These are phyloP conservation scores for Muricea muricata DNA, from an alignment of 92 coral and sea anemone species.

Conservation along the genomic window DNA sequence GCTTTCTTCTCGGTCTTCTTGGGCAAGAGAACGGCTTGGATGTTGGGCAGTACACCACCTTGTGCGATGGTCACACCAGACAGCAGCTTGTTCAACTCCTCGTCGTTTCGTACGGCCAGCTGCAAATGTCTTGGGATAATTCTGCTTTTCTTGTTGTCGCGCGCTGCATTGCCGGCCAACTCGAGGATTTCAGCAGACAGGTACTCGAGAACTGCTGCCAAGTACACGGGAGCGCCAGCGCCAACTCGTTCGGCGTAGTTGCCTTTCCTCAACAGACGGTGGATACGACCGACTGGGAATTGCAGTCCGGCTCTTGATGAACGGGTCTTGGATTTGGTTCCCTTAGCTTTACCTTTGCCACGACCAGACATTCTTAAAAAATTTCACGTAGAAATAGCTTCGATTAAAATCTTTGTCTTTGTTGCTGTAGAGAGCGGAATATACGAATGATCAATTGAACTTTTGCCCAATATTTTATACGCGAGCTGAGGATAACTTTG, in stretches of 20 bases:
- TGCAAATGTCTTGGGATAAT: constrained; percentile 65
- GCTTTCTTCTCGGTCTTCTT: constrained; percentile 85
- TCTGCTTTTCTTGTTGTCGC: constrained; percentile 66
- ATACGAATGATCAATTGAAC: not conserved
- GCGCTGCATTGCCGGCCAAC: constrained; percentile 71
- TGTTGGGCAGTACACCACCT: constrained; percentile 74
- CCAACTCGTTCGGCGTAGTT: constrained; percentile 34
- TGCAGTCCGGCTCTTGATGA: constrained; percentile 38
- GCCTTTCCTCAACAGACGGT: constrained; percentile 30
- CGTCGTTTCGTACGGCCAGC: constrained; percentile 70
- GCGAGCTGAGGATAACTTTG: not conserved
- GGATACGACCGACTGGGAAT: constrained; percentile 18
- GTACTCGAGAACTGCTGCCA: constrained; percentile 43
- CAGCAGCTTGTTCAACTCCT: constrained; percentile 65
- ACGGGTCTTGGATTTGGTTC: constrained; percentile 36
- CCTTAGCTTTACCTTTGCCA: constrained; percentile 46
- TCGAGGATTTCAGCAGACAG: constrained; percentile 62
- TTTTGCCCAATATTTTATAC: not conserved
- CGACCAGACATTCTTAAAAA: constrained; percentile 27
- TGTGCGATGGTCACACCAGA: constrained; percentile 64
- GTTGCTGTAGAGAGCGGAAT: not conserved
- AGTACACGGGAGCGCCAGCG: constrained; percentile 37
- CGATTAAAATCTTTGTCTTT: not conserved
- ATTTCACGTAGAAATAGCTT: not conserved
- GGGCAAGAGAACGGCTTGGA: constrained; percentile 90